Conservation (phyloP, 2,888 invertebrate species). For the Cephus runcator region DNA sequence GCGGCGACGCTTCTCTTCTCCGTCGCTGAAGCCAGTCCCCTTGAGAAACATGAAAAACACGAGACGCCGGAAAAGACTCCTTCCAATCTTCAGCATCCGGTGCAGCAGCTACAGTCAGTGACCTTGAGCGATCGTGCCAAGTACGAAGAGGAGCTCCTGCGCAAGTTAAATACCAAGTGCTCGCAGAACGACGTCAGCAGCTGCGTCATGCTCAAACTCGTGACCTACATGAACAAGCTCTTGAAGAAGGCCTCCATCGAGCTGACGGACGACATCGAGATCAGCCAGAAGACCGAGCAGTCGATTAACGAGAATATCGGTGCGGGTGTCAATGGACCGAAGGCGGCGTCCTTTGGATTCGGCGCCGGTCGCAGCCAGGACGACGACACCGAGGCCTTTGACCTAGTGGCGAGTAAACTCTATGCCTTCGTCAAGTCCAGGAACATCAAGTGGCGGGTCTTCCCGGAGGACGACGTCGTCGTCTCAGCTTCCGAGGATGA, state of each 20-base stretch:
- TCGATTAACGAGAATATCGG: conserved; percentile 71
- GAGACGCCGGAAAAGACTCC: conserved; percentile 50
- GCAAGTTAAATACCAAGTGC: conserved; percentile 82
- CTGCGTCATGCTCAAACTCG: conserved; percentile 84
- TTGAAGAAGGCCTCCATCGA: conserved; percentile 84
- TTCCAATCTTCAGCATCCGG: too few relatives aligned
- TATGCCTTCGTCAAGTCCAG: conserved; percentile 82
- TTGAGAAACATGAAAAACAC: conserved; percentile 60
- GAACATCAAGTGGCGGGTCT: conserved; percentile 80
- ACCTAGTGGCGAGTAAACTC: conserved; percentile 79
- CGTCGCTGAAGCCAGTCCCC: conserved; percentile 42
- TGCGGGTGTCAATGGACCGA: conserved; percentile 56
- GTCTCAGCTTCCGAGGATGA: conserved; percentile 76
- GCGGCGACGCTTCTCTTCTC: conserved; percentile 16
- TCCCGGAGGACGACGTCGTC: conserved; percentile 83
- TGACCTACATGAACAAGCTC: conserved; percentile 84
- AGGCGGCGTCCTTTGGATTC: conserved; percentile 60
- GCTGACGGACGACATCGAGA: conserved; percentile 80
- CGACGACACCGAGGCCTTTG: conserved; percentile 70
- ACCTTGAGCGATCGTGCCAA: conserved; percentile 58
- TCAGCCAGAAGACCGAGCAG: conserved; percentile 72
- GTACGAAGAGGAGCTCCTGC: conserved; percentile 77
- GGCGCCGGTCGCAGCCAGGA: conserved; percentile 71
- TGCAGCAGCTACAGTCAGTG: conserved; percentile 39
- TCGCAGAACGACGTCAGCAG: conserved; percentile 81